Evolutionary conservation across 2,113 vertebrate species (phyloP).

Genomic region (Trogon surrucura): DNA sequence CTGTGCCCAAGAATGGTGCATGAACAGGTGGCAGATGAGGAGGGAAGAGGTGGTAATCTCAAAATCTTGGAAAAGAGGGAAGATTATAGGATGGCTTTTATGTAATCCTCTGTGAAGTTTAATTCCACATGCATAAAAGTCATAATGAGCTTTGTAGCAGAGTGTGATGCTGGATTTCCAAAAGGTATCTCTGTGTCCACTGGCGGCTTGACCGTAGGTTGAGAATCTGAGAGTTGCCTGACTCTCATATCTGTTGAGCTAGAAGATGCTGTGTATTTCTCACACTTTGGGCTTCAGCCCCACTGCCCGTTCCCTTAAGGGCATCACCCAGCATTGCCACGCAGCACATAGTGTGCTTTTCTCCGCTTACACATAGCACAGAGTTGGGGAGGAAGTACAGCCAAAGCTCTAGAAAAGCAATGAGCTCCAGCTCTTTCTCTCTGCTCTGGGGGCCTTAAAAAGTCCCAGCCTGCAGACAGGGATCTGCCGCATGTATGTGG

Average conservation of each 20-base stretch:
- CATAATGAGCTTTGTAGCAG: neutral
- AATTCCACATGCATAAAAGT: neutral
- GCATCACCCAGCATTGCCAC: neutral
- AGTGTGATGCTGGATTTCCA: rapidly evolving
- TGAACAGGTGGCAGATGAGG: neutral
- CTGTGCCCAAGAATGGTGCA: neutral
- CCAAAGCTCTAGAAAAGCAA: neutral
- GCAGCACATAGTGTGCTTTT: neutral
- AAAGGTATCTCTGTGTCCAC: neutral
- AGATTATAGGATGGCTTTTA: neutral
- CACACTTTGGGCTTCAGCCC: neutral
- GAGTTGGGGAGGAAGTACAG: neutral
- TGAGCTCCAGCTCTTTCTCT: neutral
- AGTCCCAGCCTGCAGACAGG: neutral
- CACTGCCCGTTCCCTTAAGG: neutral
- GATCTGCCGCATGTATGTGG: neutral
- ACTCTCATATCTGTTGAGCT: neutral
- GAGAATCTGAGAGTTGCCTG: neutral
- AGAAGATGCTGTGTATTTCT: neutral
- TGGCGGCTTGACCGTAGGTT: neutral
- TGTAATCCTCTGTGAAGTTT: neutral
- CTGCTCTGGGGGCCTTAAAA: neutral
- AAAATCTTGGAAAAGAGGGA: neutral
- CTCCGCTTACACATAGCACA: neutral
- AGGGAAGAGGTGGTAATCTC: neutral